phyloP scores from a whole-genome alignment of 2,888 invertebrate genomes.

The Pandemis corylana region DNA sequence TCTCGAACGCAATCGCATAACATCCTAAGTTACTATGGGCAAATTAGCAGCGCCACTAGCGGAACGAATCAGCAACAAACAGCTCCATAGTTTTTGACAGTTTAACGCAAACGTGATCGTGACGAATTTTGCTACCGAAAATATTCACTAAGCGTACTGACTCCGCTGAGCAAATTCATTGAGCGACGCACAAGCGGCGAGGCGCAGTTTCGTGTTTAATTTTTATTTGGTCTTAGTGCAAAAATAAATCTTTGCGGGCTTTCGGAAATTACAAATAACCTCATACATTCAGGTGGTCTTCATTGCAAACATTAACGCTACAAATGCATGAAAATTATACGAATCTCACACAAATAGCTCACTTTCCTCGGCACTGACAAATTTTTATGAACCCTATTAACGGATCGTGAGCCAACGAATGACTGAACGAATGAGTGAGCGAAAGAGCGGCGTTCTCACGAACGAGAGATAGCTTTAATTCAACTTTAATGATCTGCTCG shows the following conservation, averaged over 20 bases:
- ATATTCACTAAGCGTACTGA: no score
- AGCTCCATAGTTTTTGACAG: no score
- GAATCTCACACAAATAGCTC: conserved; percentile 38
- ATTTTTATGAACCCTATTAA: conserved; percentile 51
- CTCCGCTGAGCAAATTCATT: no score
- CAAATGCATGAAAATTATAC: conserved; percentile 37
- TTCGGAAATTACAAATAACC: not conserved
- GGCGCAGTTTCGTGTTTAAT: no score
- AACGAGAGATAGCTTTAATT: conserved; percentile 76
- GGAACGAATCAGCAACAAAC: no score
- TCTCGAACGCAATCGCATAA: no score
- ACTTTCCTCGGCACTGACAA: conserved; percentile 47
- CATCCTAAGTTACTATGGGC: no score
- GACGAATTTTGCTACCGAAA: no score
- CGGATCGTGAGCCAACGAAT: conserved; percentile 68
- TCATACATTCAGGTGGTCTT: conserved; percentile 2
- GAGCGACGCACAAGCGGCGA: no score
- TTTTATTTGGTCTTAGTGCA: no score
- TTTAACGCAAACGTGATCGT: no score
- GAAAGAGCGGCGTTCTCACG: conserved; percentile 74
- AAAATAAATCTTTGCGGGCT: not conserved
- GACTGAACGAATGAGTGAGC: conserved; percentile 57
- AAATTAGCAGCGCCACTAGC: no score
- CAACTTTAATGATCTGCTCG: conserved; percentile 80
- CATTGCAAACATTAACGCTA: conserved; percentile 22